phyloP scores from a whole-genome alignment of 2,888 invertebrate genomes.

The Petrophora chlorosata region DNA sequence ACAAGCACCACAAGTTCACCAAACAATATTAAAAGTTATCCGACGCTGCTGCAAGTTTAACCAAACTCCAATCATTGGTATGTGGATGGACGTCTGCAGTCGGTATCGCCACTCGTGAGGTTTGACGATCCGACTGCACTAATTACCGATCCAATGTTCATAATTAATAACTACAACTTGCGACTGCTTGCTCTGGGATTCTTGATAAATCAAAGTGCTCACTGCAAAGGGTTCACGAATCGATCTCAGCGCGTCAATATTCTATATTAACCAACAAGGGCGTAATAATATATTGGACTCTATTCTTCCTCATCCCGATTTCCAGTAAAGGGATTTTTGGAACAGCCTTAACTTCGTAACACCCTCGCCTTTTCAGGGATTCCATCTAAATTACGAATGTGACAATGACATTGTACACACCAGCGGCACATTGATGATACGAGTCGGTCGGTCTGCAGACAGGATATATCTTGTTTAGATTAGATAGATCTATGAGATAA shows the following conservation, averaged over 20 bases:
- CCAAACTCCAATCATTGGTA: constrained; percentile 1
- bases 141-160: neutral
- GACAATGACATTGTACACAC: constrained; percentile 19
- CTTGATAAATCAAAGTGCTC: no score
- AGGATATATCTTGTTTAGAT: no score
- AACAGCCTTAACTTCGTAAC: constrained; percentile 27
- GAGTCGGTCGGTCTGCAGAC: no score
- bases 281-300: no score
- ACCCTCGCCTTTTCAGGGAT: constrained; percentile 24
- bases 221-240: no score
- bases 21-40: constrained; percentile 11
- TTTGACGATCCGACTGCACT: neutral
- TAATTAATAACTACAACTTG: no score
- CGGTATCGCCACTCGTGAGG: neutral
- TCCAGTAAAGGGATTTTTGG: constrained; percentile 10
- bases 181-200: no score
- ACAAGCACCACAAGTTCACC: neutral
- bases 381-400: constrained; percentile 19
- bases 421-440: no score
- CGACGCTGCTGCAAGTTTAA: constrained; percentile 14
- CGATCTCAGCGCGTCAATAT: no score
- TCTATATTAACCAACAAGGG: no score
- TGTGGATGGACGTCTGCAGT: neutral
- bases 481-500: no score
- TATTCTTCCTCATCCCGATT: no score